Evolutionary conservation across 2,797 vertebrate genomes (phyloP).

Genomic region (Catamblyrhynchus diadema): DNA sequence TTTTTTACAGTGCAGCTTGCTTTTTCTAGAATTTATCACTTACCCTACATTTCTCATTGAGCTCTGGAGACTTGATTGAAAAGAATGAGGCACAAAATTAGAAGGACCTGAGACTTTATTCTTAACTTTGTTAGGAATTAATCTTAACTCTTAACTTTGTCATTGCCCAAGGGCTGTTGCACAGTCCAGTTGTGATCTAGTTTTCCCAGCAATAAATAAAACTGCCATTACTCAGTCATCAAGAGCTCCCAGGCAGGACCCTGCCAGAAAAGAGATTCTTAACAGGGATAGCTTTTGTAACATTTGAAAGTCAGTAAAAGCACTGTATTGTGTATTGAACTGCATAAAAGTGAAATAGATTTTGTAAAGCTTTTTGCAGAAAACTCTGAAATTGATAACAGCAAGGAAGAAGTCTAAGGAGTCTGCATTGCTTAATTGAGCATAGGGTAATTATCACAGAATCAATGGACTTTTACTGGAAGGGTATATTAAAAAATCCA

Average conservation of each 20-base stretch:
- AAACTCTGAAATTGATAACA: background rate
- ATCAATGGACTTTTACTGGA: constrained; percentile 33
- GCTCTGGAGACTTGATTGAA: background rate
- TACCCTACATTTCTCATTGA: background rate
- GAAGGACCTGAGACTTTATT: background rate
- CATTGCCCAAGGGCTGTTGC: background rate
- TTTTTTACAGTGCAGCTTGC: background rate
- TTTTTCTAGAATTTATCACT: background rate
- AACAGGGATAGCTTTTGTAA: background rate
- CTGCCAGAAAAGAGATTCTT: background rate
- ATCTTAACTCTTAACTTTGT: background rate
- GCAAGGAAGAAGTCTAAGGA: background rate
- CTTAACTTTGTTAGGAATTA: background rate
- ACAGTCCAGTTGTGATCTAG: background rate
- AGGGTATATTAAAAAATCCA: background rate
- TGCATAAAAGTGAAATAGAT: background rate
- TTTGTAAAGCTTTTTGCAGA: background rate
- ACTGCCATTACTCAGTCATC: background rate
- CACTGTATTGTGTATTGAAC: background rate
- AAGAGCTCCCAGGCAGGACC: background rate
- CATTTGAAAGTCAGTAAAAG: background rate
- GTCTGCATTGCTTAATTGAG: background rate
- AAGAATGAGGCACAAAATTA: background rate
- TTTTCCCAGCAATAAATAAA: background rate
- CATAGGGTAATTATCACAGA: background rate